Conservation (phyloP, 2,888 invertebrate species). For the Sphaerophoria taeniata region DNA sequence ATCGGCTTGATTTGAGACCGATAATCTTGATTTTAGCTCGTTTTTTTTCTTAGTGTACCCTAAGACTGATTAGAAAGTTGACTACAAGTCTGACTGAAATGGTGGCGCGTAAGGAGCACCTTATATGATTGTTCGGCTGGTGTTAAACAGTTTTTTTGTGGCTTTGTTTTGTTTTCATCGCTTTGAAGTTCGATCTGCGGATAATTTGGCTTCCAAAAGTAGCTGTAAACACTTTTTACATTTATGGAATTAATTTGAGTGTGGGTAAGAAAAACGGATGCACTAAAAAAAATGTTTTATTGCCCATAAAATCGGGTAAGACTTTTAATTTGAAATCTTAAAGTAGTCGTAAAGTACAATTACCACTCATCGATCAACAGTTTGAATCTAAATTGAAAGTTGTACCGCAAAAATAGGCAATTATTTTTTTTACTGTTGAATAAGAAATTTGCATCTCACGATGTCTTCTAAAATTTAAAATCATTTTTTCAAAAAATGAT, state of each 20-base stretch:
- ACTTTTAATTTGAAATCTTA: no score
- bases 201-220: neutral
- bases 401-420: no score
- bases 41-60: no score
- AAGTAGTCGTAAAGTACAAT: no score
- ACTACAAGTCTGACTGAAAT: conserved; percentile 31
- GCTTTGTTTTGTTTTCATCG: neutral
- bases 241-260: conserved; percentile 22
- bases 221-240: neutral
- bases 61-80: conserved; percentile 72
- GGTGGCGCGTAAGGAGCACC: conserved; percentile 64
- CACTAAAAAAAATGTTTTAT: no score
- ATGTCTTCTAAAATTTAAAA: neutral
- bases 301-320: no score
- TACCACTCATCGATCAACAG: no score
- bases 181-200: neutral
- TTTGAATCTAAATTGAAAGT: no score
- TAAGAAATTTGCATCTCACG: conserved; percentile 3
- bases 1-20: no score
- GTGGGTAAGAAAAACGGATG: no score
- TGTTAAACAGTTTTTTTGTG: conserved; percentile 30
- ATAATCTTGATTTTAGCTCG: no score
- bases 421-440: no score
- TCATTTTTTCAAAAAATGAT: neutral
- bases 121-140: conserved; percentile 44